Conservation (phyloP, 53 echinoderm and acorn worm genomes). For the Holothuria leucospilota region DNA sequence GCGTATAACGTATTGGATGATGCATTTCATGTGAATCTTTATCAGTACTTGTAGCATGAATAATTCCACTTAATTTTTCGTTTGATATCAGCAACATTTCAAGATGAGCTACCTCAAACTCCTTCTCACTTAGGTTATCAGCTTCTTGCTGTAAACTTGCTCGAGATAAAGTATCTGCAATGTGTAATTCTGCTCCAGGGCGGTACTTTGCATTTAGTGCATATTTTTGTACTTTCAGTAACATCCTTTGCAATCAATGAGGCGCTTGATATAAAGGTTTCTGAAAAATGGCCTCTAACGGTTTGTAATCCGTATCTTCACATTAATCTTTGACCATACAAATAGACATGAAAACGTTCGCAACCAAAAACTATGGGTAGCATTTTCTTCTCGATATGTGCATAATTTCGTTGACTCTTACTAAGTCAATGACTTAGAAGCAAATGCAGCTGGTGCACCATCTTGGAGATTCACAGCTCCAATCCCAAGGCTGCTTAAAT, state of each 20-base stretch:
- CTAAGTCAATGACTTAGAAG: slow-evolving; percentile 42
- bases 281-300: slow-evolving; percentile 46
- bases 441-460: slow-evolving; percentile 28
- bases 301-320: slow-evolving; percentile 25
- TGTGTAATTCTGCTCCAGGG: slow-evolving; percentile 44
- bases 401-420: slow-evolving; percentile 41
- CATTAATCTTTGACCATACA: slow-evolving; percentile 44
- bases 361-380: slow-evolving; percentile 58
- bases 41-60: slow-evolving; percentile 40
- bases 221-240: slow-evolving; percentile 63
- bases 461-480: slow-evolving; percentile 35
- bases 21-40: too few species aligned
- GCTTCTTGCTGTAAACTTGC: slow-evolving; percentile 17
- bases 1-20: too few species aligned
- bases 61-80: neutral
- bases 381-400: slow-evolving; percentile 65
- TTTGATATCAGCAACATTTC: too few species aligned
- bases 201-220: slow-evolving; percentile 45
- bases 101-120: neutral
- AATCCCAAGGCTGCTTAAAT: neutral
- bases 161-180: slow-evolving; percentile 50
- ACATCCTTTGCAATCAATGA: slow-evolving; percentile 58
- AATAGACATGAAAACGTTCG: slow-evolving; percentile 56
- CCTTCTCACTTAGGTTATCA: slow-evolving; percentile 25
- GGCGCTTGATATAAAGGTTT: slow-evolving; percentile 63